Evolutionary conservation across 2,888 invertebrate genomes (phyloP), one percentile per base, ranked within the genome.

Genomic region (Neoitamus cyanurus): DNA sequence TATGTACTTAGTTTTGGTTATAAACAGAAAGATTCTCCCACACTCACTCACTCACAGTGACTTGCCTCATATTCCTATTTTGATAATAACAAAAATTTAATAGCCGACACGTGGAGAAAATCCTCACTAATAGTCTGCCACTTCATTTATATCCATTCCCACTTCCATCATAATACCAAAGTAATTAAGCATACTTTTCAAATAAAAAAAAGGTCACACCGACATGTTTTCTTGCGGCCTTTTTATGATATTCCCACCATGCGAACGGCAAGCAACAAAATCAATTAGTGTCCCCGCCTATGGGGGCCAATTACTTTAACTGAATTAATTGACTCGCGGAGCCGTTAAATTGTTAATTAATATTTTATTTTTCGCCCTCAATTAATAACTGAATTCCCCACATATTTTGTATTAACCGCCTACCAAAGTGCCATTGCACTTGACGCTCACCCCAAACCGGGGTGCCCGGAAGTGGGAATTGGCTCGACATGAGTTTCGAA

Each of bases 301-400:
- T 6, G 58, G 25, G 58, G 42, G 1, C 42, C 58, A 73, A 73
- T 73, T 73, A 73, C 37, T 73, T 31, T 37, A 36, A 37, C 73
- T 2, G 20, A 73, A 34, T 73, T 37, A 73, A 73, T 73, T 73
- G 73, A 73, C 34, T 73, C 34, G 73, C 34, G 37, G 36, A 31
- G 34, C 34, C 34, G 31, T 15, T 73, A 73, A 73, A 73, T 73
- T 73, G 34, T 73, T 73, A 73, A 73, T 34, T 73, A 73, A 73
- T 37, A 73, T 73, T 58, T 36, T 73, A 73, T 73, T 73, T 70
- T 73, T 34, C 34, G 25, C 15, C 34, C 73, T 15, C 73, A 73
- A 73, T 73, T 73, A 73, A 73, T 36, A 34, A 37, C 73, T 73
- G 30, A 30, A 70, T 70, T 31, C 30, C 31, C 70, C 70, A 70